Conservation (phyloP, 2,797 vertebrate species). For the Sebastes cheni region DNA sequence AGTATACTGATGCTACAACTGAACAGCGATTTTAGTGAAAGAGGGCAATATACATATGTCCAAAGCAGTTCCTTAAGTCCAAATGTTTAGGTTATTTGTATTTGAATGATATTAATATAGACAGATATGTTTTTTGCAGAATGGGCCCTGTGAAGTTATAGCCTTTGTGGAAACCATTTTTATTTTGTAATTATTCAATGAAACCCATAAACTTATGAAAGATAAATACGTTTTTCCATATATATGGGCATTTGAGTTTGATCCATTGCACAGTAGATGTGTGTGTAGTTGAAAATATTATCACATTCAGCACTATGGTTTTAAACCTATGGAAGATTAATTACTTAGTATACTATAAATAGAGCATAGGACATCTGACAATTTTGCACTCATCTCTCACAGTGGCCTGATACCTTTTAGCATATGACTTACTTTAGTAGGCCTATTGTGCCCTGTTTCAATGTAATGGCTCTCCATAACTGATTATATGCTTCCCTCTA, state of each 20-base stretch:
- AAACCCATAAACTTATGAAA: neutral
- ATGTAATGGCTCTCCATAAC: neutral
- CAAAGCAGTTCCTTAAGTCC: neutral
- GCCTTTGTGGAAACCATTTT: neutral
- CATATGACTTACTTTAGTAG: neutral
- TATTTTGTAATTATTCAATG: neutral
- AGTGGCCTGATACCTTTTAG: neutral
- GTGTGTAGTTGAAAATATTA: neutral
- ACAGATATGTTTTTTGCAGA: neutral
- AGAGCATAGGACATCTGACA: neutral
- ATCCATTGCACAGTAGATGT: neutral
- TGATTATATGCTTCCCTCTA: conserved; percentile 60
- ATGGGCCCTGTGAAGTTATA: neutral
- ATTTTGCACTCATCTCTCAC: neutral
- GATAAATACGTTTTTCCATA: neutral
- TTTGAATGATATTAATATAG: neutral
- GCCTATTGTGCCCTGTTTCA: neutral
- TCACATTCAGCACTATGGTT: neutral
- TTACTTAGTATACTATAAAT: neutral
- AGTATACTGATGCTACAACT: neutral
- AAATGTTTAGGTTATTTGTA: neutral
- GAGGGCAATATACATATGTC: neutral
- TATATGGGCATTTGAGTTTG: neutral
- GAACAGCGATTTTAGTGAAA: neutral
- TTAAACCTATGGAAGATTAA: neutral